Base-by-base conservation (phyloP, 1,140 invertebrate species). In the Liolophura sinensis region DNA sequence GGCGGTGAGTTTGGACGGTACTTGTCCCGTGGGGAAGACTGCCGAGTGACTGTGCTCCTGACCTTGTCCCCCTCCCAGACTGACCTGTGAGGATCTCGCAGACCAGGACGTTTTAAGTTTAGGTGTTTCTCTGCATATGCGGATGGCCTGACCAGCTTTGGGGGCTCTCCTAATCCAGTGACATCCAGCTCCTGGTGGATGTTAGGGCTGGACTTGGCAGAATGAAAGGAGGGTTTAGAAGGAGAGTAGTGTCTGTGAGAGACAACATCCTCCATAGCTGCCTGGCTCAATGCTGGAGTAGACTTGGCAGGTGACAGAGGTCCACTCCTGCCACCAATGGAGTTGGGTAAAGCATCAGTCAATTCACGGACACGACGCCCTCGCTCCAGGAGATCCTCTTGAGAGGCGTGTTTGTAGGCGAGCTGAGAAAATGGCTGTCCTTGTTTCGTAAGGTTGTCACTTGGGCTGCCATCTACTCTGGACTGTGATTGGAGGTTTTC, bases 171-270 rank as follows among this genome's bases (percentile, higher is more conserved):
- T 58, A n/a, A 49, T 22, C 63, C 70, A 40, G 72, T 70, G 56
- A 62, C 60, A 0, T 61, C 65, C 31, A 71, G n/a, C 46, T 71
- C 66, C 1, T 75, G 68, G 18, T 62, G 54, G 51, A 78, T 71
- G 51, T 76, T 73, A 14, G 75, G 68, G 24, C 70, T 75, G 52
- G 77, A 77, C 67, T 71, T 74, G 20, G 72, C 63, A 18, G 67
- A 58, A 20, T 55, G 63, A n/a, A 67, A 48, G 18, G 52, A 24
- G 27, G 54, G 61, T 3, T 55, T 11, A 12, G n/a, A 47, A 27
- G 54, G 62, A 49, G 60, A 64, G 5, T 56, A 64, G 25, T 57
- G 56, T 27, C 51, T 60, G 54, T 65, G 70, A n/a, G 60, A 40
- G 14, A 57, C 48, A 27, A 40, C 46, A 27, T 52, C 27, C 18